These are phyloP conservation scores for Muscicapa striata DNA, from an alignment of 2,797 vertebrate species.

Conservation along the genomic window DNA sequence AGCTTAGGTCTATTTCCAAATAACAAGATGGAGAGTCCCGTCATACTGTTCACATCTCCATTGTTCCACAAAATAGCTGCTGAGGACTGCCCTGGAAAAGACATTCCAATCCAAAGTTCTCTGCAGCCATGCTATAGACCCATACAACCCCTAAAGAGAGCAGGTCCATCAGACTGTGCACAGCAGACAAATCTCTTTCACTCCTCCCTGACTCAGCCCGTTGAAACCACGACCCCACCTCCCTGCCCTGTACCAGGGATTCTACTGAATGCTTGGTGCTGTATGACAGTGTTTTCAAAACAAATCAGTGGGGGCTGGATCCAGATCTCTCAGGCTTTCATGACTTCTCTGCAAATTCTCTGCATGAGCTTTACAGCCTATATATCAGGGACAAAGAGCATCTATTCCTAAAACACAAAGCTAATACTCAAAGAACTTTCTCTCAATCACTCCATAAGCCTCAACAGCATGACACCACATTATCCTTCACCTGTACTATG, in stretches of 20 bases:
- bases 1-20: neutral
- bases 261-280: accelerated
- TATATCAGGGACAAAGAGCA: neutral
- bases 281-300: neutral
- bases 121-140: neutral
- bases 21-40: neutral
- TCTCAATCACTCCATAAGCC: neutral
- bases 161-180: neutral
- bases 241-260: neutral
- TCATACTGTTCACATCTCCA: neutral
- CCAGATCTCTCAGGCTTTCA: neutral
- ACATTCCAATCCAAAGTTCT: neutral
- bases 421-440: neutral
- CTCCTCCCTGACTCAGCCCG: neutral
- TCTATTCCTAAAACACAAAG: neutral
- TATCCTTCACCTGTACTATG: neutral
- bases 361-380: neutral
- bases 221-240: neutral
- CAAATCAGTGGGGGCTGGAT: neutral
- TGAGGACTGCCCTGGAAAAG: neutral
- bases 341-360: neutral
- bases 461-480: accelerated
- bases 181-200: neutral
- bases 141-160: neutral
- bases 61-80: neutral